These are phyloP conservation scores for Drosophila tsacasi DNA, from an alignment of 1,140 invertebrate genomes.

Conservation along the genomic window DNA sequence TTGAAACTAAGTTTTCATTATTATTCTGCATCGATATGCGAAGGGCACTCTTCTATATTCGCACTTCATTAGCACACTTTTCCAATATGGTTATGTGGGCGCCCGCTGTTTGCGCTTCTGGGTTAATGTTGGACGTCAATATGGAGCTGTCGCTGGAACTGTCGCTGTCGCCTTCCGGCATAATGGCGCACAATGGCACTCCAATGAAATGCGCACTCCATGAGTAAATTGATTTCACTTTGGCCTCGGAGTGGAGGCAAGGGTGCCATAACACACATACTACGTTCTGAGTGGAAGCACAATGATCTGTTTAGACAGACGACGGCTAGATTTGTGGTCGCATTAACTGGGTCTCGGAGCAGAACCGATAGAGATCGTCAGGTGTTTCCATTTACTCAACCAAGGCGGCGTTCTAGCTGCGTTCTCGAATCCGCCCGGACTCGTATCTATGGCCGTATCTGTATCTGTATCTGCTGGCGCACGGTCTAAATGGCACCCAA, in stretches of 20 bases:
- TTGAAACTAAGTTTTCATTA: slow-evolving; percentile 7
- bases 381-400: slow-evolving; percentile 43
- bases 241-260: slow-evolving; percentile 15
- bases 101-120: slow-evolving; percentile 41
- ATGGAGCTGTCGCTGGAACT: slow-evolving; percentile 2
- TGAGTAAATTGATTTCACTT: slow-evolving; percentile 54
- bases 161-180: slow-evolving; percentile 36
- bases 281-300: slow-evolving; percentile 9
- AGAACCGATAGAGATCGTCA: slow-evolving; percentile 60
- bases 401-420: slow-evolving; percentile 49
- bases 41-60: slow-evolving; percentile 31
- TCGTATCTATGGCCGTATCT: slow-evolving; percentile 31
- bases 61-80: slow-evolving; percentile 51
- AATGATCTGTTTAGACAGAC: slow-evolving; percentile 31
- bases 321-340: slow-evolving; percentile 29
- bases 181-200: slow-evolving; percentile 38
- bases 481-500: slow-evolving; percentile 79
- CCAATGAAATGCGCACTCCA: slow-evolving; percentile 23
- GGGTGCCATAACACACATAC: slow-evolving; percentile 25
- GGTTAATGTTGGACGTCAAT: slow-evolving; percentile 22
- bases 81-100: slow-evolving; percentile 38
- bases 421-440: slow-evolving; percentile 31
- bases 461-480: slow-evolving; percentile 32
- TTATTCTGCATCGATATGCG: slow-evolving; percentile 6
- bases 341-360: slow-evolving; percentile 47